Evolutionary conservation across 2,113 vertebrate species (phyloP), one percentile per base, ranked within the genome.

Genomic region (Puffinus mauretanicus): DNA sequence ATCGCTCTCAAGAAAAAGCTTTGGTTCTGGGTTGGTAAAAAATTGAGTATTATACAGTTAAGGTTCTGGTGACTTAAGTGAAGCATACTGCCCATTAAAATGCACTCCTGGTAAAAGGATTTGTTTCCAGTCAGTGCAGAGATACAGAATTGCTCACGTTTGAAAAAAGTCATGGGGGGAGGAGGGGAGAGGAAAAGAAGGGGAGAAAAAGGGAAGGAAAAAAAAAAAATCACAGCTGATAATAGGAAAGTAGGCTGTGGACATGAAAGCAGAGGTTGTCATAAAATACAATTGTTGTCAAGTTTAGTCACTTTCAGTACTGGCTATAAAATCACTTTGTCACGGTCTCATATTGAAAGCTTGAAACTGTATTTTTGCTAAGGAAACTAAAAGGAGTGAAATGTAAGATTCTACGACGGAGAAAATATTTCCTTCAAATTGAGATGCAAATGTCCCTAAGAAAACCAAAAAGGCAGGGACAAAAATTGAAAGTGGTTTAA

Each of bases 241-340:
- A 94, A 97, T 87, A 93, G 86, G 72, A 96, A 98, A 98, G 97
- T 71, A 97, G 95, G 88, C 94, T 76, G 30, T 61, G 86, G 91
- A 98, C 97, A 97, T 98, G 93, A 98, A 98, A 98, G 98, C 97
- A 90, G 79, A 96, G 81, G 93, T 96, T 98, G 98, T 97, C 98
- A 98, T 96, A 97, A 98, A 98, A 97, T 60, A 97, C 98, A 98
- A 98, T 97, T 97, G 96, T 98, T 97, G 98, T 97, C 97, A 98
- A 97, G 92, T 98, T 98, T 94, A 98, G 97, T 97, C 97, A 97
- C 95, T 98, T 96, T 96, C 97, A 97, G 96, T 93, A 96, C 67
- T 78, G 91, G 86, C 97, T 98, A 94, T 93, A 97, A 98, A 98
- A 98, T 97, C 97, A 98, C 88, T 98, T 98, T 93, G 97, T 98